These are phyloP conservation scores for Poeciliopsis gracilis DNA, from an alignment of 2,797 vertebrate genomes.

Conservation along the genomic window DNA sequence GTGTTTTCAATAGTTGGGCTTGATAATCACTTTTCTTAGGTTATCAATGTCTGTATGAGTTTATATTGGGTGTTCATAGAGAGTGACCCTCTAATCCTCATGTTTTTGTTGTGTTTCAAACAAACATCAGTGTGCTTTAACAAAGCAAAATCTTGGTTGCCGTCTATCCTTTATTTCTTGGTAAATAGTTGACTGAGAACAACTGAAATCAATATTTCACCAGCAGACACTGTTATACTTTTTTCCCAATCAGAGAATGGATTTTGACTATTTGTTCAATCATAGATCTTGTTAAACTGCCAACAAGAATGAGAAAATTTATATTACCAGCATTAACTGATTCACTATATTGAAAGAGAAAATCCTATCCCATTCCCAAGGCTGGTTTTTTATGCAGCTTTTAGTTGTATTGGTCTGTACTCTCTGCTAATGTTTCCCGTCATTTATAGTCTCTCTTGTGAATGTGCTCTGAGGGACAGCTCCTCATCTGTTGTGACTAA, in stretches of 20 bases:
- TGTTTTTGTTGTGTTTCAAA: not conserved
- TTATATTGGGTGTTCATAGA: not conserved
- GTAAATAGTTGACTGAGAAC: not conserved
- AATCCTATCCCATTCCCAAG: not conserved
- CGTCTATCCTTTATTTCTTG: not conserved
- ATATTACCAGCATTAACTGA: not conserved
- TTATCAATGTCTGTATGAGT: not conserved
- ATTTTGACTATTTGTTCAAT: not conserved
- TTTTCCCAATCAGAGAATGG: not conserved
- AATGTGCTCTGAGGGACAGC: conserved; percentile 48
- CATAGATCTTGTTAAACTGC: not conserved
- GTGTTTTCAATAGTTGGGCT: not conserved
- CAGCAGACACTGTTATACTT: not conserved
- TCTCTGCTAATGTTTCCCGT: conserved; percentile 26
- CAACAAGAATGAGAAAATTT: not conserved
- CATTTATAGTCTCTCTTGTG: conserved; percentile 31
- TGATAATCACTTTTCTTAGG: not conserved
- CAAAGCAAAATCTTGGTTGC: not conserved
- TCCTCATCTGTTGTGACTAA: conserved; percentile 42
- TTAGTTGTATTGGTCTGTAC: conserved; percentile 5
- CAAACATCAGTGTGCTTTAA: not conserved
- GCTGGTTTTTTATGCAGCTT: too few species aligned
- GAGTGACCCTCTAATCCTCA: not conserved
- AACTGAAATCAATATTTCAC: not conserved
- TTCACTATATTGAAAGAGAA: not conserved